These are phyloP conservation scores for Thalpophila matura DNA, from an alignment of 2,888 invertebrate genomes.

Conservation along the genomic window DNA sequence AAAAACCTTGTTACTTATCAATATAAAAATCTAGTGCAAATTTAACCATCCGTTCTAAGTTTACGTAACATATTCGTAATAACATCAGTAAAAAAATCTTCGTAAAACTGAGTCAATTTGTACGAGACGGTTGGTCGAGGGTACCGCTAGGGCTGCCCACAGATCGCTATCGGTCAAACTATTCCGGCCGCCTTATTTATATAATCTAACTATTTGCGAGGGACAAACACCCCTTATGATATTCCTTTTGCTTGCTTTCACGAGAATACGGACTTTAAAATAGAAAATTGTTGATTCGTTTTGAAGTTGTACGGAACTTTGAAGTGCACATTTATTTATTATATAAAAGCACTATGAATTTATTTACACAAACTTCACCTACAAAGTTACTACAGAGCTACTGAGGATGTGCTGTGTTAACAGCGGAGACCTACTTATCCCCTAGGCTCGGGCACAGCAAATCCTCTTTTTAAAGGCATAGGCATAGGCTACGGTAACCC, in stretches of 20 bases:
- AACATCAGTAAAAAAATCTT: slow-evolving; percentile 81
- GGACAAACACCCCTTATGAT: slow-evolving; percentile 85
- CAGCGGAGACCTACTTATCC: too few species aligned
- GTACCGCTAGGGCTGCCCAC: slow-evolving; percentile 74
- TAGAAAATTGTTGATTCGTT: slow-evolving; percentile 9
- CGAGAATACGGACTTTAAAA: slow-evolving; percentile 44
- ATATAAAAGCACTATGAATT: too few species aligned
- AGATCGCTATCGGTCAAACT: slow-evolving; percentile 86
- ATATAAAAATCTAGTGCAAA: slow-evolving; percentile 52
- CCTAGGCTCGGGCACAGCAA: too few species aligned
- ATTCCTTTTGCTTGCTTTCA: slow-evolving; percentile 54
- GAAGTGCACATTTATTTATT: too few species aligned
- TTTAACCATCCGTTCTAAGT: slow-evolving; percentile 65
- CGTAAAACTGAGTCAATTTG: slow-evolving; percentile 86
- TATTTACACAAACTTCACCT: too few species aligned
- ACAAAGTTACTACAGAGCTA: too few species aligned
- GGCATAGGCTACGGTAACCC: too few species aligned
- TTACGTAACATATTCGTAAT: slow-evolving; percentile 72
- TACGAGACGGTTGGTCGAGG: slow-evolving; percentile 68
- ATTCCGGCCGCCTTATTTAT: slow-evolving; percentile 89
- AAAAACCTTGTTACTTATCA: neutral
- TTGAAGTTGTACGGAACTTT: neutral
- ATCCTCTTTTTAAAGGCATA: too few species aligned
- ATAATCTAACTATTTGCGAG: slow-evolving; percentile 89
- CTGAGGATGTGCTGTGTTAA: too few species aligned